A percentile compares a stretch with the other conserved stretches of the same genome.
These are phyloP conservation scores for Cremastobaeus sp. DNA, from an alignment of 2,888 invertebrate species.

Conservation along the genomic window DNA sequence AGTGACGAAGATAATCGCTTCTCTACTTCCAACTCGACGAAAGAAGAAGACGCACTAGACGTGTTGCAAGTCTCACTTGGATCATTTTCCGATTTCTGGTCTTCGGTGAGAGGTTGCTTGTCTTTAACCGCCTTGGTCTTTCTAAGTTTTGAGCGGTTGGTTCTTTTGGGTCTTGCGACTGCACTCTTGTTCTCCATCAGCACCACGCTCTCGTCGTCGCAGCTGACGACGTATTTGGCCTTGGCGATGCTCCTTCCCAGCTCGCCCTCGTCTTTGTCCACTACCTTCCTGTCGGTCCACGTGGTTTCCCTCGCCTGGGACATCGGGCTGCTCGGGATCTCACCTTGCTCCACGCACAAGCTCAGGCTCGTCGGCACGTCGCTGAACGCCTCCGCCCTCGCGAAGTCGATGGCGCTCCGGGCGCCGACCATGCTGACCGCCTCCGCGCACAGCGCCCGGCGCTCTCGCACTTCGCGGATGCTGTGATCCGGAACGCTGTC, in stretches of 20 bases:
- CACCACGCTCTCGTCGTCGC: conserved; percentile 73
- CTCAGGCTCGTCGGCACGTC: conserved; percentile 74
- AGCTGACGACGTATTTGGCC: conserved; percentile 73
- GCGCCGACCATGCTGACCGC: conserved; percentile 61
- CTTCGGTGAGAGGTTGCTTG: background rate
- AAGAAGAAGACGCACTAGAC: conserved; percentile 46
- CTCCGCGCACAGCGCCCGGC: conserved; percentile 71
- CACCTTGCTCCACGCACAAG: conserved; percentile 74
- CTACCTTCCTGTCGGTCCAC: conserved; percentile 65
- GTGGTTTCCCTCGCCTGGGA: conserved; percentile 69
- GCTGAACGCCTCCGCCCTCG: conserved; percentile 71
- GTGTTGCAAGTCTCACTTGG: conserved; percentile 26
- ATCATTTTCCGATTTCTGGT: conserved; percentile 14
- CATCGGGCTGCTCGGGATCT: conserved; percentile 75
- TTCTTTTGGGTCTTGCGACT: conserved; percentile 18
- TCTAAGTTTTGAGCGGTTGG: conserved; percentile 1
- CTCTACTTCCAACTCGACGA: conserved; percentile 58
- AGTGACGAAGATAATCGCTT: conserved; percentile 10
- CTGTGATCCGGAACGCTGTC: conserved; percentile 73
- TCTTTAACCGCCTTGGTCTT: conserved; percentile 34
- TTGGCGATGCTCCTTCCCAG: conserved; percentile 64
- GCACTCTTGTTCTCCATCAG: conserved; percentile 69
- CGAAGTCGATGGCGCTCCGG: conserved; percentile 70
- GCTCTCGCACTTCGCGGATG: conserved; percentile 72
- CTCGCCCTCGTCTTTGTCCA: conserved; percentile 45